Evolutionary conservation across 2,797 vertebrate species (phyloP).

Genomic region (Heterohyrax brucei): DNA sequence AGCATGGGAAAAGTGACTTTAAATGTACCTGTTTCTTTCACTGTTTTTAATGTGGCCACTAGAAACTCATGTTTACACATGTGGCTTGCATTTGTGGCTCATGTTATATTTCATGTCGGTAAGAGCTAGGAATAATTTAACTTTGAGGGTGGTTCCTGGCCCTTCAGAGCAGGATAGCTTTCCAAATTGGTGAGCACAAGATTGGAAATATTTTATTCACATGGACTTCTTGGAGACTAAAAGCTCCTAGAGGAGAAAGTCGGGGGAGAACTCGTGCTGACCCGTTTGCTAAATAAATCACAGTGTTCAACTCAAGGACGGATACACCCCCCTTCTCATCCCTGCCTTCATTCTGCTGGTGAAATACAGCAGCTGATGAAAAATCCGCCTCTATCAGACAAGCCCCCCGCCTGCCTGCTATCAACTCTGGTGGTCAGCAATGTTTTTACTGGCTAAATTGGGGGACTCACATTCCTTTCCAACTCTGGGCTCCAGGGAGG

Average conservation of each 20-base stretch:
- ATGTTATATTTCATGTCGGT: not conserved
- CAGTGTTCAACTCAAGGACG: not conserved
- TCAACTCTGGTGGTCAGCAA: not conserved
- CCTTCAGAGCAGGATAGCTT: not conserved
- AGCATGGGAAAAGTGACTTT: accelerated
- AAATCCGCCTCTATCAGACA: not conserved
- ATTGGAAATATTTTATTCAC: not conserved
- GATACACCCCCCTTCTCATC: not conserved
- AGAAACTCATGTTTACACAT: not conserved
- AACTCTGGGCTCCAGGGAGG: no score
- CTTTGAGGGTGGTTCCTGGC: not conserved
- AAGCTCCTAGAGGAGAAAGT: not conserved
- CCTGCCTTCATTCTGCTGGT: not conserved
- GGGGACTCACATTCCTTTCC: no score
- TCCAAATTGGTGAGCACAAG: not conserved
- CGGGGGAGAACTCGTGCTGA: not conserved
- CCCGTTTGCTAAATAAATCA: no score
- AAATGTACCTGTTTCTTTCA: not conserved
- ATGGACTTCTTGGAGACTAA: not conserved
- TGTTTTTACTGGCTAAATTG: no score
- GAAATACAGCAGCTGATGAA: not conserved
- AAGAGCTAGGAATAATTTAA: not conserved
- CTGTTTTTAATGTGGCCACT: not conserved
- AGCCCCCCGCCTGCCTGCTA: accelerated
- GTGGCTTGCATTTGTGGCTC: not conserved